Base-by-base conservation (phyloP, 2,797 vertebrate genomes). In the Melanotaenia boesemani region DNA sequence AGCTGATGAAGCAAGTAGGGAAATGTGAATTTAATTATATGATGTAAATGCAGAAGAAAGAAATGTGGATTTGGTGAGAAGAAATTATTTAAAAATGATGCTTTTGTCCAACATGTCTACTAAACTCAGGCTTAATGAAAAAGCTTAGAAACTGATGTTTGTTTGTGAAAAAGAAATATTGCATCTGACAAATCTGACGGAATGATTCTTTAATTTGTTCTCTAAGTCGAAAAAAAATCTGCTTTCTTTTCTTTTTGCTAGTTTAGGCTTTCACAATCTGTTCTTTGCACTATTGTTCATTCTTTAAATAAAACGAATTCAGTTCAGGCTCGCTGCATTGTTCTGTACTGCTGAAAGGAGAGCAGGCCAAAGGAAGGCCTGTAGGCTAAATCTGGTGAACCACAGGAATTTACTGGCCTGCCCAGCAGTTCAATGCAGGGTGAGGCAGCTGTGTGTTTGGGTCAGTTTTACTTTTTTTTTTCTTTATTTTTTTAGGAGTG, bases 31-130 rank as follows among this genome's bases (percentile, higher is more conserved):
- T 82, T 86, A 82, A 88, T 80, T 64, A 79, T 62, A 72, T 72
- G 79, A 88, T 86, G 78, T 86, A 82, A 77, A 86, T 2, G 76
- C 59, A 67, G 52, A 80, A 80, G 79, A 81, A 86, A 76, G 73
- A 85, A 85, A 86, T 2, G 72, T 30, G 70, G 63, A 74, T 71
- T 55, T 78, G 79, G 82, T 60, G 0, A 18, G 56, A 34, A 60
- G 68, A 55, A 44, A 24, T 58, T 67, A 56, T 68, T 63, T 68
- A 30, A 86, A 88, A 86, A 80, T 64, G 32, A 66, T 24, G 72
- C 74, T 86, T 84, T 85, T 81, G 80, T 82, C 71, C 39, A 44
- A 32, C 24, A 26, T 68, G 64, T 76, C 36, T 37, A 3, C 37
- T 54, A 70, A 70, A 41, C 70, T 26, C 48, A 50, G 77, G 26